Percentiles rank a stretch among this genome's conserved stretches.
Evolutionary conservation across 2,888 invertebrate species (phyloP).

Genomic region (Diarsia dahlii): DNA sequence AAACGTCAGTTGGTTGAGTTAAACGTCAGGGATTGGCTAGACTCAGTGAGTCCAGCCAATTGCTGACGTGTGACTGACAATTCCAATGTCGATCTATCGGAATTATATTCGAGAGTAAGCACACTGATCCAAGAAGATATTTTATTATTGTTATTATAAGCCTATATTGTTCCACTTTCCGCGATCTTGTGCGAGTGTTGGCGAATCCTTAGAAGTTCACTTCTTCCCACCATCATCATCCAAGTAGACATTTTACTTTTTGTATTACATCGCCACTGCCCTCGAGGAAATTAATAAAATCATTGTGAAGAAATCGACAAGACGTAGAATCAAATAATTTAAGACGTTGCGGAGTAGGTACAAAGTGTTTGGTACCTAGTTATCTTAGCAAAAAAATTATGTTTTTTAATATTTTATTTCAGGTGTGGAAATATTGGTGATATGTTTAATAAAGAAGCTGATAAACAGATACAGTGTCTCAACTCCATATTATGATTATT

Average conservation of each 20-base stretch:
- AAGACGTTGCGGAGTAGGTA: background rate
- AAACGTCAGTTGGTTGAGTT: too few relatives aligned
- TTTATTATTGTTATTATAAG: too few relatives aligned
- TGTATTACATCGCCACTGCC: background rate
- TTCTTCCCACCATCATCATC: background rate
- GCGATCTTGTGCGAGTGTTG: too few relatives aligned
- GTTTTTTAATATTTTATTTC: background rate
- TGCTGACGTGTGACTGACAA: too few relatives aligned
- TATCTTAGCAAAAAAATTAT: background rate
- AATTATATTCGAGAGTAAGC: too few relatives aligned
- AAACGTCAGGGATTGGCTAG: too few relatives aligned
- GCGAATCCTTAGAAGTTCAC: too few relatives aligned
- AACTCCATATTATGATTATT: background rate
- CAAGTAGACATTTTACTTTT: background rate
- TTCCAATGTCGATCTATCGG: too few relatives aligned
- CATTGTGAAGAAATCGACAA: background rate
- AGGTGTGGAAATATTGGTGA: slow-evolving; percentile 38
- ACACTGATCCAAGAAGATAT: background rate
- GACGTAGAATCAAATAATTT: background rate
- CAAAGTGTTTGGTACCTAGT: background rate
- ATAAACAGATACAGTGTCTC: slow-evolving; percentile 15
- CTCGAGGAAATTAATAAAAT: background rate
- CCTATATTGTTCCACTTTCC: too few relatives aligned
- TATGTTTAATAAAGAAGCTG: slow-evolving; percentile 20
- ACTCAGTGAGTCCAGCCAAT: too few relatives aligned